phyloP scores from a whole-genome alignment of 2,113 vertebrate genomes.

The Sylvietta virens region DNA sequence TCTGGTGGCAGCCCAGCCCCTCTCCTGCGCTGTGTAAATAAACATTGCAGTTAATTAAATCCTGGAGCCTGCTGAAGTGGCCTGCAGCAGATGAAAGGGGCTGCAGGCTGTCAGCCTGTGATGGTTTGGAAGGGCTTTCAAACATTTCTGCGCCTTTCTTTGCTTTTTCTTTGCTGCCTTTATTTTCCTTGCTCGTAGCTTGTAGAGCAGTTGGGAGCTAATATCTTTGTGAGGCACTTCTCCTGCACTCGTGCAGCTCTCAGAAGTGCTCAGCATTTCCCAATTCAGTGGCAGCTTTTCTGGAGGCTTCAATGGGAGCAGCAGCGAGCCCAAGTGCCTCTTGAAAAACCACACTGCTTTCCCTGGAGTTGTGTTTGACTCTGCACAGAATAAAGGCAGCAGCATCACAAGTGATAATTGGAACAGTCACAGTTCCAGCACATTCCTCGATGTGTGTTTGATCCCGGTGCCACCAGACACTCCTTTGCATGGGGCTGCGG shows the following conservation, averaged over 20 bases:
- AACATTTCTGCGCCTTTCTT: neutral
- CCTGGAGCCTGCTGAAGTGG: neutral
- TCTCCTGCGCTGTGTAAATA: conserved; percentile 14
- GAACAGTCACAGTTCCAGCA: neutral
- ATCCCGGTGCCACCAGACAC: neutral
- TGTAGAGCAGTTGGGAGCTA: neutral
- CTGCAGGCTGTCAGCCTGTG: neutral
- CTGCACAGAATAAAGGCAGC: neutral
- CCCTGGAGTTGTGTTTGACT: neutral
- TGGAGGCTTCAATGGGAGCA: neutral
- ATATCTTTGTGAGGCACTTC: neutral
- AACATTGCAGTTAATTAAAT: neutral
- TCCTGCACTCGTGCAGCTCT: conserved; percentile 11
- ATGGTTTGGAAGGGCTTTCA: conserved; percentile 25
- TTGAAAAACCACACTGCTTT: neutral
- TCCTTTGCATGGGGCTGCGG: neutral
- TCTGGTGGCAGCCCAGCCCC: neutral
- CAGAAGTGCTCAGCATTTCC: neutral
- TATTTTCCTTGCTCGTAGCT: neutral
- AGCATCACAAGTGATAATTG: neutral
- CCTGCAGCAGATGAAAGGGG: conserved; percentile 4
- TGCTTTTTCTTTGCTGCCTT: conserved; percentile 13
- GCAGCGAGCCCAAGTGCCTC: neutral
- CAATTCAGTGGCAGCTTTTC: neutral
- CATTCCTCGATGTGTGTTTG: neutral